Evolutionary conservation across 2,113 vertebrate genomes (phyloP), one percentile per base, ranked within the genome.

Genomic region (Spheniscus mendiculus): DNA sequence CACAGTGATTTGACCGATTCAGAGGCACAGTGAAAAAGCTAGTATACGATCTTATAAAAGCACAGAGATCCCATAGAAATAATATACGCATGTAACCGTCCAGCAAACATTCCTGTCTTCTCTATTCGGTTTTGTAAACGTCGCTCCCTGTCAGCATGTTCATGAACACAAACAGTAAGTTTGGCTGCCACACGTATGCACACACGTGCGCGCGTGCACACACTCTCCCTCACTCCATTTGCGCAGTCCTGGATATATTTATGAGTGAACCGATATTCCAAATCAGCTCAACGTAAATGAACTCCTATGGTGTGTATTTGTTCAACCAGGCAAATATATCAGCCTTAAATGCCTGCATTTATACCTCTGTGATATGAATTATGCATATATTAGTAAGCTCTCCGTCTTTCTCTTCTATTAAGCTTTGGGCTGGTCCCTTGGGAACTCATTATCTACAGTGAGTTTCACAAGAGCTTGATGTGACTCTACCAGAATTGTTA

Each of bases 401-500:
- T 66, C 56, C 52, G 55, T 26, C 73, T 87, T 90, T 67, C 56
- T 79, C 59, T 69, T 42, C 78, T 87, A 18, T 80, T 81, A 45
- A 91, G 89, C 76, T 84, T 73, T 26, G 90, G 84, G 52, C 34
- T 89, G 74, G 44, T 74, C 89, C 40, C 58, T 58, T 36, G 94
- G 90, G 96, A 95, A 20, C 84, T 97, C 93, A 93, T 97, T 97
- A 97, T 73, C 87, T 89, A 44, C 74, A 74, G 73, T 5, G 79
- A 83, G 79, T 78, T 96, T 94, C 92, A 70, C 65, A 49, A 77
- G 73, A 87, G 47, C 42, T 90, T 47, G 69, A 82, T 82, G 30
- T 16, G 87, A 74, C 76, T 90, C 83, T 66, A 44, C 65, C 83
- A 95, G 77, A 95, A 96, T n/a, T 83, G 69, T 26, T 94, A 67